Evolutionary conservation across 1,140 invertebrate species (phyloP).

Genomic region (Aleiodes sp.): DNA sequence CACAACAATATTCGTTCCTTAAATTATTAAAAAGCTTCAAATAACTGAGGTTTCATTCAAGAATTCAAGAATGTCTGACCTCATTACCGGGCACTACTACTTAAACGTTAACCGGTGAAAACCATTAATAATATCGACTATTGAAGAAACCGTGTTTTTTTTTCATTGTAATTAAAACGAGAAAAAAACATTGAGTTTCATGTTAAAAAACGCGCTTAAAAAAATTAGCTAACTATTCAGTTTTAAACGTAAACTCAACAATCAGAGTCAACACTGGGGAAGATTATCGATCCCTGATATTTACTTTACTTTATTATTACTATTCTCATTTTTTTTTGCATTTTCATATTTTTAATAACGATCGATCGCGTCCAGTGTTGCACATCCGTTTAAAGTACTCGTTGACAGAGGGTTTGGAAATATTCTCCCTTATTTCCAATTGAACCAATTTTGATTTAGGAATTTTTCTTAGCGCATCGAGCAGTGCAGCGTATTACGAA

Average conservation of each 20-base stretch:
- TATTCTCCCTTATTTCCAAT: slow-evolving; percentile 20
- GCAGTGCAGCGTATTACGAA: background rate
- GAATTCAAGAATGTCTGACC: background rate
- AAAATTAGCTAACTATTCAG: slow-evolving; percentile 55
- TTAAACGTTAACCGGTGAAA: slow-evolving; percentile 29
- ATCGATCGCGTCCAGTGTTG: slow-evolving; percentile 43
- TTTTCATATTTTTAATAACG: no score
- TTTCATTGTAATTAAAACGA: no score
- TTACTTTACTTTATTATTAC: background rate
- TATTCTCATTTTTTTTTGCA: no score
- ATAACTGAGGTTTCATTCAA: no score
- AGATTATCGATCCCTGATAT: slow-evolving; percentile 18
- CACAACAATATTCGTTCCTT: slow-evolving; percentile 19
- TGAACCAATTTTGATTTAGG: background rate
- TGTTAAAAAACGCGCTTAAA: slow-evolving; percentile 34
- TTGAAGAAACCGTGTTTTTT: no score
- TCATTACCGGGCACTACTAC: slow-evolving; percentile 22
- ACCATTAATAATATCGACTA: slow-evolving; percentile 37
- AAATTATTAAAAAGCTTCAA: background rate
- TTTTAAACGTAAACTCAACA: slow-evolving; percentile 65
- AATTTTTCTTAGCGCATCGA: background rate
- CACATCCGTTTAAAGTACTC: slow-evolving; percentile 48
- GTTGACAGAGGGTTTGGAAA: slow-evolving; percentile 55
- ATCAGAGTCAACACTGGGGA: slow-evolving; percentile 48
- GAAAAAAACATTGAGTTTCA: no score